Evolutionary conservation across 1,140 invertebrate species (phyloP).

Genomic region (Drosophila kikkawai): DNA sequence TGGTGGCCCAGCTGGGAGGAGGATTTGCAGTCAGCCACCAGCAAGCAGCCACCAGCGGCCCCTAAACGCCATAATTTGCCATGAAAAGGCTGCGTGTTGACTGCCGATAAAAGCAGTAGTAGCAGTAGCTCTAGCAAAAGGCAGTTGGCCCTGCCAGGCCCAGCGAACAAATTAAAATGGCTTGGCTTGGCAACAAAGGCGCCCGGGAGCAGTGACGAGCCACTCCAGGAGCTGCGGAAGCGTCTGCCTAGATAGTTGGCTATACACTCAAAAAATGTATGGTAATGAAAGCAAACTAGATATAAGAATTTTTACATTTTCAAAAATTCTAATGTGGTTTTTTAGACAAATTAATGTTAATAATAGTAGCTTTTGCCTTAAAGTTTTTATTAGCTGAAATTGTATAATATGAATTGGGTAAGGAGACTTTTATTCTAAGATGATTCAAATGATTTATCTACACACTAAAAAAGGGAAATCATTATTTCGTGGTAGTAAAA

Average conservation of each 20-base stretch:
- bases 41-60: conserved; percentile 15
- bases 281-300: not conserved
- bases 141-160: conserved; percentile 21
- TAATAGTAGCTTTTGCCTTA: too few relatives aligned
- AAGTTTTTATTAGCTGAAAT: too few relatives aligned
- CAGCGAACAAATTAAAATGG: conserved; percentile 62
- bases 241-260: conserved; percentile 66
- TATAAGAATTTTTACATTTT: not conserved
- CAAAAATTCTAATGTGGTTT: not conserved
- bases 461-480: not conserved
- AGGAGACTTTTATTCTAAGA: too few relatives aligned
- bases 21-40: not conserved
- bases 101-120: conserved; percentile 68
- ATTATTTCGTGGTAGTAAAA: not conserved
- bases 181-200: conserved; percentile 68
- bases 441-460: too few relatives aligned
- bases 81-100: conserved; percentile 83
- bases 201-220: conserved; percentile 40
- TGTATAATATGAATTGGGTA: not conserved
- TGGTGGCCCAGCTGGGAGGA: conserved; percentile 26
- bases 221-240: conserved; percentile 20
- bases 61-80: conserved; percentile 82
- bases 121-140: conserved; percentile 56
- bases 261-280: conserved; percentile 10
- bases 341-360: not conserved